Evolutionary conservation across 2,888 invertebrate species (phyloP).

Genomic region (Parasteatoda lunata): DNA sequence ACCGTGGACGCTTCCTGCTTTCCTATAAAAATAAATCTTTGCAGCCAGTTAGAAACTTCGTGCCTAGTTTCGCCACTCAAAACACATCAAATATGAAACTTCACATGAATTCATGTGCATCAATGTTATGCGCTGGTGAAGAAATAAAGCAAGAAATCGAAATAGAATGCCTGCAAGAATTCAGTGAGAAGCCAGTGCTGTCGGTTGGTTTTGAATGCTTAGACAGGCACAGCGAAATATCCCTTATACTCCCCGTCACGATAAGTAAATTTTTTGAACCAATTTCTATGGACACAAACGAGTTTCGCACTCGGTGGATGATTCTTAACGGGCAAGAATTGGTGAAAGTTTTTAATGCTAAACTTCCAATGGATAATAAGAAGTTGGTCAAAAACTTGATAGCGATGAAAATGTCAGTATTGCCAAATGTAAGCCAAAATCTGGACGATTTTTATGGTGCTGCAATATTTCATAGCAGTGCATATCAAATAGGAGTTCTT

Average conservation of each 20-base stretch:
- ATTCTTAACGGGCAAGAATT: background rate
- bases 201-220: constrained; percentile 1
- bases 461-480: constrained; percentile 24
- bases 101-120: background rate
- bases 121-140: background rate
- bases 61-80: background rate
- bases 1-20: constrained; percentile 12
- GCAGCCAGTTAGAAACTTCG: background rate
- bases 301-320: constrained; percentile 13
- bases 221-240: background rate
- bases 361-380: constrained; percentile 15
- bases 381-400: constrained; percentile 6
- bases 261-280: constrained; percentile 55
- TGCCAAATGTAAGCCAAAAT: constrained; percentile 9
- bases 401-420: constrained; percentile 19
- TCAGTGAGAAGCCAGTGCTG: constrained; percentile 5
- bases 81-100: background rate
- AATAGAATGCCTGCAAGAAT: constrained; percentile 38
- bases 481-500: constrained; percentile 5
- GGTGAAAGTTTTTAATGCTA: constrained; percentile 10
- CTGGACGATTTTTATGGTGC: constrained; percentile 23
- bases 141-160: constrained; percentile 15
- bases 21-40: constrained; percentile 37
- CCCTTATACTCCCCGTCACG: constrained; percentile 28
- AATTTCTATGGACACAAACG: background rate